Percentiles rank a stretch among this genome's conserved stretches.
phyloP scores from a whole-genome alignment of 2,113 vertebrate genomes.

The Oriolus oriolus region DNA sequence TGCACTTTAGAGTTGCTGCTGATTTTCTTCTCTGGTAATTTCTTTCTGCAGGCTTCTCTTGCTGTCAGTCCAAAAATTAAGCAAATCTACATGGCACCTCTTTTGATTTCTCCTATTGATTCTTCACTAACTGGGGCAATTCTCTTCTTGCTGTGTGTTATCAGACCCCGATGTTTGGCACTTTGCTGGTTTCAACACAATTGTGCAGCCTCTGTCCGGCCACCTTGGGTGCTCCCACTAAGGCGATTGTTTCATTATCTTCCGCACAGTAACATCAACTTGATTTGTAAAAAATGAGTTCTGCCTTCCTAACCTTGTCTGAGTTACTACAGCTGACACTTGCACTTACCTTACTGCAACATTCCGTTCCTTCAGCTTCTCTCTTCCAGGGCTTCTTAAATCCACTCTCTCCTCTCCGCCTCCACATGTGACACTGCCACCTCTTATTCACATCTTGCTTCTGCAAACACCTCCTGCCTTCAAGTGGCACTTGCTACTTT shows the following conservation, averaged over 20 bases:
- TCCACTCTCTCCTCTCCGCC: not conserved
- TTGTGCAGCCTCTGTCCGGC: not conserved
- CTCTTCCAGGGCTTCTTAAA: not conserved
- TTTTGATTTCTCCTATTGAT: not conserved
- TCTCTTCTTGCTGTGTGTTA: not conserved
- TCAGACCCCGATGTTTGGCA: not conserved
- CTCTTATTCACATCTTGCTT: not conserved
- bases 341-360: not conserved
- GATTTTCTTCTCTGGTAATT: not conserved
- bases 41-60: not conserved
- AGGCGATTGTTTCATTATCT: not conserved
- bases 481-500: not conserved
- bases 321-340: not conserved
- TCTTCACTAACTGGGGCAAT: not conserved
- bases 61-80: not conserved
- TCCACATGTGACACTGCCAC: not conserved
- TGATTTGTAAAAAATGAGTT: not conserved
- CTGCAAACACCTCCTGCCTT: not conserved
- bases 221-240: not conserved
- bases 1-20: not conserved
- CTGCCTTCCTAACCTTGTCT: not conserved
- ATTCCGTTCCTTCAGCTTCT: not conserved
- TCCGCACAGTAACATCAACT: not conserved
- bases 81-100: not conserved
- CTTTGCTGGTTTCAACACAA: not conserved